Evolutionary conservation across 2,888 invertebrate species (phyloP), one percentile per base, ranked within the genome.

Genomic region (Blastobasis adustella): DNA sequence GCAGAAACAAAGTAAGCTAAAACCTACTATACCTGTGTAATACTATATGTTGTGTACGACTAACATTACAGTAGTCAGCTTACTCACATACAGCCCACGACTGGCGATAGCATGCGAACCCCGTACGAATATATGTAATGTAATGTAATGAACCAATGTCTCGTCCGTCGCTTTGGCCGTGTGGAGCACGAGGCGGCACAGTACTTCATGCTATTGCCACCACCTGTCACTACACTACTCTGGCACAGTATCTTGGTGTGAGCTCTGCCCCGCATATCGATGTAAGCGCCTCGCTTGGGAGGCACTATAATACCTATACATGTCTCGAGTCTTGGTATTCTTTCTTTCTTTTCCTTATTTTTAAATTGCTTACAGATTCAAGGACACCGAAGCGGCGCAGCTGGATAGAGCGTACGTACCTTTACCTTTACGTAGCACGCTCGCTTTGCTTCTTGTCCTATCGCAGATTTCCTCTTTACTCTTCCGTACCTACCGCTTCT

Each of bases 401-500:
- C 84, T 93, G 91, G 94, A 94, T 89, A 90, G 94, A 93, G 91
- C 94, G 93, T 94, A 94, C 91, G 94, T 94, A 94, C 90, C 79
- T 76, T 81, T 82, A 81, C 77, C 77, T 71, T 67, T 67, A 63
- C 61, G 59, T 68, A 66, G 76, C 79, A 81, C 73, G 61, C 60
- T 64, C 67, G 66, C 68, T 76, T 76, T 73, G 67, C 69, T 60
- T 68, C 38, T 50, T 42, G 41, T 45, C 8, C 65, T 82, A 67
- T 84, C 73, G 77, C 76, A 69, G 68, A n/a, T n/a, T 67, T 71
- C 71, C 72, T 23, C 69, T 67, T 65, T 53, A 62, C 69, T 78
- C 74, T 67, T 64, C 68, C 58, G n/a, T 46, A 62, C 57, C 62
- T 65, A 61, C 42, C 37, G 10, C 41, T 43, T 49, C n/a, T 49